Conservation (phyloP, 2,888 invertebrate genomes). For the Trachelus troglodyta region DNA sequence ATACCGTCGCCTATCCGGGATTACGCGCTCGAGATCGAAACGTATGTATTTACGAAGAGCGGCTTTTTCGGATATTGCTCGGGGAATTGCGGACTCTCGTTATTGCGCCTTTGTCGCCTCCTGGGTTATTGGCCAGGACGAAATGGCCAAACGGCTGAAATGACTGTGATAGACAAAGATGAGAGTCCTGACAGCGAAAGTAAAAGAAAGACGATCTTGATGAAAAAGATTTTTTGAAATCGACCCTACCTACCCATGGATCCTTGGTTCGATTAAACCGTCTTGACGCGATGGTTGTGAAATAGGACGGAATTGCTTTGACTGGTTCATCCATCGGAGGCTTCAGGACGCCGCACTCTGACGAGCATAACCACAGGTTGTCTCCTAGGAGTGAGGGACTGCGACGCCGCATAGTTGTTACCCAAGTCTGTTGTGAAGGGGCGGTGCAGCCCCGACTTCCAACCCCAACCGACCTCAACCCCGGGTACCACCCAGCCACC, state of each 20-base stretch:
- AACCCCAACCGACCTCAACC: constrained; percentile 25
- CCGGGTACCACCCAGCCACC: constrained; percentile 32
- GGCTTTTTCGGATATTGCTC: constrained; percentile 26
- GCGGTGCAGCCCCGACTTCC: constrained; percentile 14
- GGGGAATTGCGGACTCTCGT: constrained; percentile 16
- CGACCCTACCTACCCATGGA: background rate
- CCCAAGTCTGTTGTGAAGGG: constrained; percentile 37
- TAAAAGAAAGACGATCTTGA: background rate
- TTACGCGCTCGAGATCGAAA: constrained; percentile 60
- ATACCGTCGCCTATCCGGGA: constrained; percentile 59
- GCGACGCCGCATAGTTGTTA: constrained; percentile 55
- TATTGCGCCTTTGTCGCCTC: background rate
- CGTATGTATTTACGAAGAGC: constrained; percentile 55
- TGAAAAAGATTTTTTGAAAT: background rate
- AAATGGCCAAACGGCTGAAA: background rate
- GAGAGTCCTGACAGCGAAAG: background rate
- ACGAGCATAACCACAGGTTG: constrained; percentile 58
- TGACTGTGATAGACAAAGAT: constrained; percentile 1
- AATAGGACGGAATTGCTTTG: background rate
- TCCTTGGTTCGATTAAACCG: background rate
- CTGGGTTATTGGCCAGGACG: background rate
- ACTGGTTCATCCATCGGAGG: background rate
- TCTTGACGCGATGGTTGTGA: background rate
- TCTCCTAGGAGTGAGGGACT: constrained; percentile 56
- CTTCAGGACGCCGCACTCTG: constrained; percentile 36